phyloP scores from a whole-genome alignment of 2,888 invertebrate genomes.

The Formica aserva region DNA sequence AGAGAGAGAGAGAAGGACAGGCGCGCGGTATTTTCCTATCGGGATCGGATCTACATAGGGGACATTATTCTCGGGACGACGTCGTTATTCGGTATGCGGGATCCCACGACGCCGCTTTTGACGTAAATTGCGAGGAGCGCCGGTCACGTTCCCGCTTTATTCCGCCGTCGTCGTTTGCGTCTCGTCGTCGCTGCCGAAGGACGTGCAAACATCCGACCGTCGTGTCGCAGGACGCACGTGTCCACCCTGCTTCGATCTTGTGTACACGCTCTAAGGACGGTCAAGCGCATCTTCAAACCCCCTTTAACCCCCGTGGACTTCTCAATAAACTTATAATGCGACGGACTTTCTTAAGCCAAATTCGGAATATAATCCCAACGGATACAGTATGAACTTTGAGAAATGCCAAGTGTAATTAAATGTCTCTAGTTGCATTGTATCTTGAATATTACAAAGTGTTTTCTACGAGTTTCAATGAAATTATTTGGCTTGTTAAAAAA shows the following conservation, averaged over 20 bases:
- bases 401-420: neutral
- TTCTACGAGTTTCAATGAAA: neutral
- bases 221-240: constrained; percentile 62
- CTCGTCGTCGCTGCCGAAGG: constrained; percentile 64
- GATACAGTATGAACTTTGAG: neutral
- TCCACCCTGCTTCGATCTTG: constrained; percentile 35
- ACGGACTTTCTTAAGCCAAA: neutral
- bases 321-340: neutral
- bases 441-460: neutral
- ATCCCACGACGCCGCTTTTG: constrained; percentile 80
- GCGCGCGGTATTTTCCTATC: constrained; percentile 73
- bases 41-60: constrained; percentile 75
- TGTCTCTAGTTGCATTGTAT: neutral
- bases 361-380: neutral
- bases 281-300: neutral
- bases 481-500: neutral
- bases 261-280: constrained; percentile 24
- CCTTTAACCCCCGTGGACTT: neutral
- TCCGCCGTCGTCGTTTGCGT: constrained; percentile 71
- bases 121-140: constrained; percentile 83
- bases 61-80: constrained; percentile 76
- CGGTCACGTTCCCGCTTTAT: constrained; percentile 82
- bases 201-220: constrained; percentile 72
- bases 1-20: constrained; percentile 54
- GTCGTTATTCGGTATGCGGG: constrained; percentile 76